Evolutionary conservation across 2,797 vertebrate species (phyloP), one percentile per base, ranked within the genome.

Genomic region (Sphenodon punctatus): DNA sequence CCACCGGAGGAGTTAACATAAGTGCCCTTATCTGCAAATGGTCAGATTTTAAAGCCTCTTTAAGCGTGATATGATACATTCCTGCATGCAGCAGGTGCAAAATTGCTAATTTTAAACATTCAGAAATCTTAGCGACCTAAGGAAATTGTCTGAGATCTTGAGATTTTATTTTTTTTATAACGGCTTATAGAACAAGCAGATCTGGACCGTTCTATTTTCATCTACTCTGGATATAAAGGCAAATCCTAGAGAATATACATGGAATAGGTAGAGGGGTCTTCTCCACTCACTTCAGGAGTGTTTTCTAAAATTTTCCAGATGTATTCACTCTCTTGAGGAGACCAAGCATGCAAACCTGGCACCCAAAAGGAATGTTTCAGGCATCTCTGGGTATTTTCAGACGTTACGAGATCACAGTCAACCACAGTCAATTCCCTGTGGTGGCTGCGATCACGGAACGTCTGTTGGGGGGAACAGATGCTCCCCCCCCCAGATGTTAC

Each of bases 141-240:
- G 66, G 45, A 81, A 39, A 1, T 75, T 78, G 79, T 41, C 20
- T 27, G 14, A 51, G 27, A 8, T 16, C 25, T 51, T 16, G 10
- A 10, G 22, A 75, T 34, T 73, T 11, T 2, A 51, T 14, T 66
- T 73, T 12, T 41, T 81, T 85, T 36, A 61, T 20, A 12, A 25
- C 36, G 38, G 42, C 22, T 71, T 72, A 1, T 60, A 42, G 16
- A 32, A 11, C 34, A 58, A 73, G 10, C 80, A 68, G 4, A 46
- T 68, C 85, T 83, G 48, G 2, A 49, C 69, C 14, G 10, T 27
- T 51, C 16, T 51, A 51, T 6, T 46, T 84, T 36, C 15, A 25
- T 72, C 36, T 56, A 3, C 71, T 75, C 36, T 63, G 36, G 67
- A 86, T 48, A 39, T 73, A 6, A 39, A 42, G 82, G 78, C n/a